Conservation (phyloP, 53 echinoderm and acorn worm genomes). For the Echinometra lucunter region DNA sequence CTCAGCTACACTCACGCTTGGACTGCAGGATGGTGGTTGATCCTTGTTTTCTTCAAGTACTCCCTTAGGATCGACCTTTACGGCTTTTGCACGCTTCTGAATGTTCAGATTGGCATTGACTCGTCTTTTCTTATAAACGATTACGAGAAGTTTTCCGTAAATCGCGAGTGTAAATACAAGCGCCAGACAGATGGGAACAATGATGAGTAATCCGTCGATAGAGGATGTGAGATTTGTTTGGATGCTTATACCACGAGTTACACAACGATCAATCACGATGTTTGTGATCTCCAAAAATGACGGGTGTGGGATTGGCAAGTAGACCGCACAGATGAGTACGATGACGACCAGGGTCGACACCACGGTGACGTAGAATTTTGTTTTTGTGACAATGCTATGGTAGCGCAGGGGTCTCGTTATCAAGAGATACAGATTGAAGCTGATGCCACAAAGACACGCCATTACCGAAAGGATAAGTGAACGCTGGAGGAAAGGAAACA, state of each 20-base stretch:
- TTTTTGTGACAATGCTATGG: not conserved
- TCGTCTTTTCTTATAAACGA: constrained; percentile 39
- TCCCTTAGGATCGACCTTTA: not conserved
- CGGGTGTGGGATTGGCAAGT: not conserved
- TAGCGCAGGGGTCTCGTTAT: constrained; percentile 29
- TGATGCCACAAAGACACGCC: constrained; percentile 13
- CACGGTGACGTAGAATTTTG: not conserved
- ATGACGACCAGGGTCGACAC: not conserved
- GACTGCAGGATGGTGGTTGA: not conserved
- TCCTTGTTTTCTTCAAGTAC: not conserved
- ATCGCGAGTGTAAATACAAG: not conserved
- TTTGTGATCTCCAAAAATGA: not conserved
- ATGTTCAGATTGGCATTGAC: too few relatives aligned
- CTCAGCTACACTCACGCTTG: not conserved
- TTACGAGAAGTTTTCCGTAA: constrained; percentile 7
- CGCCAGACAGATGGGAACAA: not conserved
- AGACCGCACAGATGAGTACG: not conserved
- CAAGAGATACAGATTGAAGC: constrained; percentile 34
- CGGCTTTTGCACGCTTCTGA: not conserved
- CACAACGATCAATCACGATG: not conserved
- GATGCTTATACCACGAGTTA: not conserved
- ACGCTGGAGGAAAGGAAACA: constrained; percentile 14
- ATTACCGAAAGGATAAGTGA: not conserved
- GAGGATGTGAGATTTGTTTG: not conserved
- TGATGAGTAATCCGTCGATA: not conserved